Evolutionary conservation across 2,888 invertebrate genomes (phyloP).

Genomic region (Diarsia rubi): DNA sequence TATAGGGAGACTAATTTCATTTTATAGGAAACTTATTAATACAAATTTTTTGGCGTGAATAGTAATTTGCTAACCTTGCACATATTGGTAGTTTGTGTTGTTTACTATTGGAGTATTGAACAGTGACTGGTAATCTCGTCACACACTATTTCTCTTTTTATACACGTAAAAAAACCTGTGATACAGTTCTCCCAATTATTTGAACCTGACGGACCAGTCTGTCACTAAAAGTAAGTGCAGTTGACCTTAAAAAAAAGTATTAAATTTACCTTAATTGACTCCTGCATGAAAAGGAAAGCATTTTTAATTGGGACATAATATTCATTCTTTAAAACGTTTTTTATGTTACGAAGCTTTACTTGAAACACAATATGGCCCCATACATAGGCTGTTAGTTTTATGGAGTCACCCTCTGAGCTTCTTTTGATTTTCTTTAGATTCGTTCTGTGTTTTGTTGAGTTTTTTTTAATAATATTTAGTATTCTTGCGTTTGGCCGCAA

Average conservation of each 20-base stretch:
- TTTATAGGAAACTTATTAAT: neutral
- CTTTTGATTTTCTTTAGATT: too few relatives aligned
- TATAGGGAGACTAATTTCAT: neutral
- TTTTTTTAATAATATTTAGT: too few relatives aligned
- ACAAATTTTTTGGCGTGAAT: rapidly evolving
- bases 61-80: slow-evolving; percentile 26
- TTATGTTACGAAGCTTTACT: neutral
- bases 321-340: neutral
- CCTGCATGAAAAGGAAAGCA: slow-evolving; percentile 9
- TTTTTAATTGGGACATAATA: slow-evolving; percentile 13
- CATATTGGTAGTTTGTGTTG: slow-evolving; percentile 55
- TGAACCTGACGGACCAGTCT: slow-evolving; percentile 24
- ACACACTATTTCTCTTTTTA: slow-evolving; percentile 42
- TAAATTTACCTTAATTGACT: slow-evolving; percentile 2
- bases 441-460: too few relatives aligned
- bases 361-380: too few relatives aligned
- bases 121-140: slow-evolving; percentile 40
- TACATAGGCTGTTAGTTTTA: too few relatives aligned
- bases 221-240: slow-evolving; percentile 1
- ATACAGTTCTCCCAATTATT: slow-evolving; percentile 25
- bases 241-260: slow-evolving; percentile 33
- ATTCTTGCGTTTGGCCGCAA: too few relatives aligned
- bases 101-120: slow-evolving; percentile 19
- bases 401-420: too few relatives aligned
- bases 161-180: slow-evolving; percentile 42